Base-by-base conservation (phyloP, 2,888 invertebrate species). In the Oxystoma pomonae region DNA sequence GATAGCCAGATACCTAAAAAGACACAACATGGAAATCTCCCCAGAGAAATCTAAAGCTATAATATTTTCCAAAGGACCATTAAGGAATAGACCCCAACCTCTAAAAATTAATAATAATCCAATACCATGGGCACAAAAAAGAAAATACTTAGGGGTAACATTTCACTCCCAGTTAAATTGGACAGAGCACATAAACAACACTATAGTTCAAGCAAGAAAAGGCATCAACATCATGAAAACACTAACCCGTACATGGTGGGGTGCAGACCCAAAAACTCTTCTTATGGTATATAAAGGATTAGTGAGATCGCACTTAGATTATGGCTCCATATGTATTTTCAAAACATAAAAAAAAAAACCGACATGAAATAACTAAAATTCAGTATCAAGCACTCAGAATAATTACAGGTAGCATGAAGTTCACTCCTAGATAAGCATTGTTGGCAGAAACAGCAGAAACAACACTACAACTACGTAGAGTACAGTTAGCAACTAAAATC, bases 221-320 rank as follows among this genome's bases (percentile, higher is more conserved):
- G 65, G 58, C 7, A 59, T 66, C 3, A 67, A 62, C 50, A 20
- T 67, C 9, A 55, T 66, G 19, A 65, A 57, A 58, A n/a, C 49
- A 1, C 55, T 67, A 16, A 53, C 55, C 3, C 58, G 65, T 57
- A 60, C 55, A 1, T 65, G 61, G 62, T 61, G 67, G 63, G 65
- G 63, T 9, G 62, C 61, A 2, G 61, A 67, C 55, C 67, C 61
- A 2, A 55, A 52, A 58, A 57, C 61, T 12, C n/a, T 62, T 9
- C 19, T 53, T n/a, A 58, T 52, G 16, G 55, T 56, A 7, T 67
- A 59, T 35, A 59, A 64, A n/a, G 64, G 60, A 0, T 7, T 64
- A 16, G 55, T 66, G 1, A 64, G 57, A 57, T 55, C 62, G 0
- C 67, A 66, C 17, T 58, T 67, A 18, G 66, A 66, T 1, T 64